phyloP scores from a whole-genome alignment of 2,113 vertebrate species.

The Pristiophorus japonicus region DNA sequence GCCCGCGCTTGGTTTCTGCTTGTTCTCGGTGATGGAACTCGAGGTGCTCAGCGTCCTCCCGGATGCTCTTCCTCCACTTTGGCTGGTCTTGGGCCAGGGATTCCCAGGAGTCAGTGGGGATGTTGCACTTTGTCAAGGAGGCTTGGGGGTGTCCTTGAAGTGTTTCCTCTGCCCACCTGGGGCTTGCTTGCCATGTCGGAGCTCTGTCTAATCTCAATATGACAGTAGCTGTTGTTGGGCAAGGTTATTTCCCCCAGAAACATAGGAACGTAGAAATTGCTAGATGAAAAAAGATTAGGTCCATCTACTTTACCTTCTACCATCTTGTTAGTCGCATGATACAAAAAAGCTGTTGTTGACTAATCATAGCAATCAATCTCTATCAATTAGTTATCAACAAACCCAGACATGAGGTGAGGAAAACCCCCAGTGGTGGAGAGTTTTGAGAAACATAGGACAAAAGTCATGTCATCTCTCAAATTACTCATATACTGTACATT shows the following conservation, averaged over 20 bases:
- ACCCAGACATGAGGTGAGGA: background rate
- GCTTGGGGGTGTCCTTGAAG: too few species aligned
- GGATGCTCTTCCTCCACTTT: too few species aligned
- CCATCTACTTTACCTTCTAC: background rate
- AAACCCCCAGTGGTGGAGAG: background rate
- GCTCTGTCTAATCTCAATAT: background rate
- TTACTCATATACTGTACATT: background rate
- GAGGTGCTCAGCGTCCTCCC: too few species aligned
- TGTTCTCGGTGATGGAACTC: too few species aligned
- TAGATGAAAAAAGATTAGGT: background rate
- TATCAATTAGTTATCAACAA: background rate
- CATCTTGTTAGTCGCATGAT: background rate
- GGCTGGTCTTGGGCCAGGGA: too few species aligned
- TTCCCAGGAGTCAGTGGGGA: too few species aligned
- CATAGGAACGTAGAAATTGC: background rate
- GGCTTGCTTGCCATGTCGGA: too few species aligned
- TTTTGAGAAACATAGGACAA: background rate
- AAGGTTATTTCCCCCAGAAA: background rate
- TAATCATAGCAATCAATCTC: background rate
- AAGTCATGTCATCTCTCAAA: background rate
- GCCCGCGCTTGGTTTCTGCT: too few species aligned
- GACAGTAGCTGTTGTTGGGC: background rate
- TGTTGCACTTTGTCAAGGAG: too few species aligned
- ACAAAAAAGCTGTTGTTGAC: background rate
- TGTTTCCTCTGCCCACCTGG: too few species aligned